Evolutionary conservation across 2,888 invertebrate species (phyloP).

Genomic region (Penaeus monodon): DNA sequence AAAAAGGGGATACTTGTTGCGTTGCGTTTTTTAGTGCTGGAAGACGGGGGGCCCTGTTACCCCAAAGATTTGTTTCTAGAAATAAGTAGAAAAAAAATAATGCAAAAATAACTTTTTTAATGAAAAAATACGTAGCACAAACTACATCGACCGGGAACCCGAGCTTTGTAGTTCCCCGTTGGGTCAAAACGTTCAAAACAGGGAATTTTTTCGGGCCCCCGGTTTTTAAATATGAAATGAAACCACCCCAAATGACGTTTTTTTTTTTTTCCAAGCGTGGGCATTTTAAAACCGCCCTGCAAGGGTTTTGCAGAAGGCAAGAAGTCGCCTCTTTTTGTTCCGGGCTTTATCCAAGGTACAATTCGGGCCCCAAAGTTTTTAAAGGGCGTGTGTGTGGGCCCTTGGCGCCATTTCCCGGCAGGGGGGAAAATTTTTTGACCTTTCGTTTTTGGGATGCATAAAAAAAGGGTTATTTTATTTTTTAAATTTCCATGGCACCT

Average conservation of each 20-base stretch:
- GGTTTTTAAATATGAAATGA: not conserved
- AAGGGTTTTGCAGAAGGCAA: too few species aligned
- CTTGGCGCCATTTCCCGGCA: not conserved
- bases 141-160: not conserved
- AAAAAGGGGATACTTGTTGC: slow-evolving; percentile 1
- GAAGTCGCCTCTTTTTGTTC: not conserved
- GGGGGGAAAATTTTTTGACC: too few species aligned
- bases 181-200: too few species aligned
- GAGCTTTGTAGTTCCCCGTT: too few species aligned
- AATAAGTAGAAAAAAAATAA: not conserved
- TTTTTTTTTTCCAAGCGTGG: not conserved
- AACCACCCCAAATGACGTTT: too few species aligned
- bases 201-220: slow-evolving; percentile 12
- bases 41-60: not conserved
- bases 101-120: slow-evolving; percentile 30
- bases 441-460: too few species aligned
- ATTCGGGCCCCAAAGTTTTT: not conserved
- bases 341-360: too few species aligned
- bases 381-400: not conserved
- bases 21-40: not conserved
- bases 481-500: too few species aligned
- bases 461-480: too few species aligned
- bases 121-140: slow-evolving; percentile 47
- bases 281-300: too few species aligned
- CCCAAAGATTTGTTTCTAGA: not conserved